These are phyloP conservation scores for Lydus trimaculatus DNA, from an alignment of 2,888 invertebrate genomes.

Conservation along the genomic window DNA sequence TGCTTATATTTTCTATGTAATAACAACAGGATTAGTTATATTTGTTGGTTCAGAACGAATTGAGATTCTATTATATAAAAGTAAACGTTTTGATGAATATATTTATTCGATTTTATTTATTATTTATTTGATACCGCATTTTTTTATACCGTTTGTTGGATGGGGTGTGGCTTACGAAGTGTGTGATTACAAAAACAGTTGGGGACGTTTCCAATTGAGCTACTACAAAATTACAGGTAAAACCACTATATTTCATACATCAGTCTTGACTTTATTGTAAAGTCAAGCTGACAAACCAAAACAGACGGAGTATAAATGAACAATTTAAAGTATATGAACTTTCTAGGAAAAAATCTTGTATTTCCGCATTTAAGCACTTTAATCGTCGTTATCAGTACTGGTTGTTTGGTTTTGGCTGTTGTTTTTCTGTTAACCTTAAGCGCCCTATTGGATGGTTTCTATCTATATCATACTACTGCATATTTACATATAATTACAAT, in stretches of 20 bases:
- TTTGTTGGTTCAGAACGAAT: slow-evolving; percentile 70
- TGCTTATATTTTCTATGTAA: slow-evolving; percentile 70
- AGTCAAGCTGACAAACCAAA: background rate
- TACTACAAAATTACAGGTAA: slow-evolving; percentile 59
- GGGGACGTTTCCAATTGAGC: slow-evolving; percentile 71
- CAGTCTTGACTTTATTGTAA: background rate
- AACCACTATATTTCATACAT: no score
- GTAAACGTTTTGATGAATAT: slow-evolving; percentile 71
- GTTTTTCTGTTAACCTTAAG: slow-evolving; percentile 68
- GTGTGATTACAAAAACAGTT: slow-evolving; percentile 73
- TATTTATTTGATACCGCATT: slow-evolving; percentile 72
- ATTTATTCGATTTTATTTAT: slow-evolving; percentile 74
- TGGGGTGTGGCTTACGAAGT: slow-evolving; percentile 76
- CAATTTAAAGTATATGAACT: slow-evolving; percentile 26
- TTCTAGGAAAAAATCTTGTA: slow-evolving; percentile 67
- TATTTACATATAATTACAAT: slow-evolving; percentile 74
- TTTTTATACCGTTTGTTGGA: slow-evolving; percentile 74
- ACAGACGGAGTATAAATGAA: no score
- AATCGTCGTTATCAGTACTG: slow-evolving; percentile 69
- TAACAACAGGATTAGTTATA: slow-evolving; percentile 66
- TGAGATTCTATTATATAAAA: slow-evolving; percentile 67
- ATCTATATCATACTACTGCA: slow-evolving; percentile 68
- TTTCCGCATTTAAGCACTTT: slow-evolving; percentile 69
- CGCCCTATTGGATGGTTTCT: slow-evolving; percentile 69
- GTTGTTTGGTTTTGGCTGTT: slow-evolving; percentile 68